phyloP scores from a whole-genome alignment of 2,888 invertebrate species.

The Hesperia comma region DNA sequence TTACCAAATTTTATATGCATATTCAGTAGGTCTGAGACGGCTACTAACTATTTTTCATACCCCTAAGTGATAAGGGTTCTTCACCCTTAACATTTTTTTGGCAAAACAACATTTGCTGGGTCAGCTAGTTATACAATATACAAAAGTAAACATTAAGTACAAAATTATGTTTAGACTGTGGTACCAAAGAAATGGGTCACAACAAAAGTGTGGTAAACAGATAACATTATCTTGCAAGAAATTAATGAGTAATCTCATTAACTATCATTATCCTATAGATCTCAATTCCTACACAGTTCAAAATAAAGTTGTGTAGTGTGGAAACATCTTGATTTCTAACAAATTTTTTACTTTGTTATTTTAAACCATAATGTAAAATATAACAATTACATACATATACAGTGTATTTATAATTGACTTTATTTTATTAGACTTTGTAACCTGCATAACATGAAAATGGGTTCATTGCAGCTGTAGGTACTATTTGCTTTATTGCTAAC shows the following conservation, averaged over 20 bases:
- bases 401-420: not conserved
- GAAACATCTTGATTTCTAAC: not conserved
- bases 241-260: not conserved
- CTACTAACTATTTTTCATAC: too few species aligned
- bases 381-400: not conserved
- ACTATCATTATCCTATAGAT: not conserved
- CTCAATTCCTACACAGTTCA: not conserved
- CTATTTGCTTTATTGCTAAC: constrained; percentile 7
- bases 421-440: constrained; percentile 17
- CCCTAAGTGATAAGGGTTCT: too few species aligned
- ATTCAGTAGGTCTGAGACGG: too few species aligned
- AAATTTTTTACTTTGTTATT: not conserved
- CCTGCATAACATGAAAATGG: constrained; percentile 29
- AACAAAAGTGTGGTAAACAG: not conserved
- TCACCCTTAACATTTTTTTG: too few species aligned
- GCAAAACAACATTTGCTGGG: too few species aligned
- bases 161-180: too few species aligned
- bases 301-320: too few species aligned
- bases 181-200: not conserved
- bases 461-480: constrained; percentile 24
- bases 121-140: too few species aligned
- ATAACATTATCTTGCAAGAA: not conserved
- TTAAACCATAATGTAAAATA: not conserved
- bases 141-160: too few species aligned
- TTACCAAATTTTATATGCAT: too few species aligned